Percentiles rank a stretch among this genome's conserved stretches.
Conservation (phyloP, 2,113 vertebrate species). For the Esox niger region DNA sequence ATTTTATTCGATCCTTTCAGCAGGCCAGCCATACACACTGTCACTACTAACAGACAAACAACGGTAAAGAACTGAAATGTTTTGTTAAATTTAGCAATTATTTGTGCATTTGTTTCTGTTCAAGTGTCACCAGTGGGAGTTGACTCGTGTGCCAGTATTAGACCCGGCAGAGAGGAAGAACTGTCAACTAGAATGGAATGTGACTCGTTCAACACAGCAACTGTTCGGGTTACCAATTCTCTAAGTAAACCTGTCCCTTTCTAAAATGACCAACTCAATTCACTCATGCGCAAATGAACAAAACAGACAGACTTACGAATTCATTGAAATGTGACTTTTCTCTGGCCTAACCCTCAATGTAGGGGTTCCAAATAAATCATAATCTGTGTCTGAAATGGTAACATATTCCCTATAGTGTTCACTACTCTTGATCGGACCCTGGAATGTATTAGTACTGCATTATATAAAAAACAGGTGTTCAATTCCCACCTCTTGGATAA, state of each 20-base stretch:
- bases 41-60: background rate
- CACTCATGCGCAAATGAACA: constrained; percentile 47
- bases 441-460: too few species aligned
- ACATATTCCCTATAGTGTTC: too few species aligned
- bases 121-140: background rate
- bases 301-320: constrained; percentile 24
- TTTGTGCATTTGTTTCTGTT: background rate
- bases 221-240: background rate
- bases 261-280: constrained; percentile 12
- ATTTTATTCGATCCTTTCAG: background rate
- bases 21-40: background rate
- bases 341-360: constrained; percentile 58
- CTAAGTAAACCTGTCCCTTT: background rate
- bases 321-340: constrained; percentile 55
- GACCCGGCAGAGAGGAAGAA: constrained; percentile 20
- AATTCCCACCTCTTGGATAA: background rate
- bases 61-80: background rate
- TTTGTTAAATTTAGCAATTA: background rate
- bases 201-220: background rate
- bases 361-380: constrained; percentile 58
- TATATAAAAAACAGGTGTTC: too few species aligned
- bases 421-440: too few species aligned
- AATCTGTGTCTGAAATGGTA: too few species aligned
- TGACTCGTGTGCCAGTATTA: constrained; percentile 7
- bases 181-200: constrained; percentile 24